Evolutionary conservation across 2,797 vertebrate species (phyloP), one percentile per base, ranked within the genome.

Genomic region (Chaenodraco wilsoni): DNA sequence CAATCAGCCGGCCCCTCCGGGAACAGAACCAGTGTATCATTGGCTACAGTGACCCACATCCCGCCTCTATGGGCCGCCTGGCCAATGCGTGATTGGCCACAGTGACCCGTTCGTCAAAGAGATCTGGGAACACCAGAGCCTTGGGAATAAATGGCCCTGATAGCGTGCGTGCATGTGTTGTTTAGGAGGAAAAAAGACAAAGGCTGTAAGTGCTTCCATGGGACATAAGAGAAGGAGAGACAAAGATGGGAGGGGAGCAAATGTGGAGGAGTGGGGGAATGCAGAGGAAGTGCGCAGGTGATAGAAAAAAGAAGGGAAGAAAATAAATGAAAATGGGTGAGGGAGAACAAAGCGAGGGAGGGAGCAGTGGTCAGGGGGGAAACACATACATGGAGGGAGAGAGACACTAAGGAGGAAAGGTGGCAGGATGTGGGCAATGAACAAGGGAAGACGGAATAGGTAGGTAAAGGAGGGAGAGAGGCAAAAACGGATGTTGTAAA

Each of bases 41-140:
- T 90, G 90, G 90, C 76, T 79, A 74, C 52, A 1, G 37, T 64
- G 84, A 79, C 87, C 79, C 86, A 86, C 69, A 73, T 87, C 90
- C 92, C 92, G 84, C 93, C 92, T 91, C 84, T 83, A 65, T 68
- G 90, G 82, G 92, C 89, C 64, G 16, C 69, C 69, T 87, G 86
- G 87, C 89, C 89, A 84, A 81, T 72, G 79, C 76, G 54, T 82
- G 92, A 94, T 95, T 95, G 94, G 93, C 86, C 88, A 87, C 78
- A 23, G 84, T 90, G 92, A 93, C 93, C 92, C 73, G 86, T 76
- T 91, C 72, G 67, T 91, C 86, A 90, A 45, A 78, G 66, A 61
- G 84, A 84, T 92, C 75, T 90, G 86, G 82, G 93, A 94, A 89
- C 81, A 79, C 72, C 84, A 61, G 86, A 81, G 87, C 81, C 83